These are phyloP conservation scores for Phasianus colchicus DNA, from an alignment of 2,113 vertebrate genomes.

Conservation along the genomic window DNA sequence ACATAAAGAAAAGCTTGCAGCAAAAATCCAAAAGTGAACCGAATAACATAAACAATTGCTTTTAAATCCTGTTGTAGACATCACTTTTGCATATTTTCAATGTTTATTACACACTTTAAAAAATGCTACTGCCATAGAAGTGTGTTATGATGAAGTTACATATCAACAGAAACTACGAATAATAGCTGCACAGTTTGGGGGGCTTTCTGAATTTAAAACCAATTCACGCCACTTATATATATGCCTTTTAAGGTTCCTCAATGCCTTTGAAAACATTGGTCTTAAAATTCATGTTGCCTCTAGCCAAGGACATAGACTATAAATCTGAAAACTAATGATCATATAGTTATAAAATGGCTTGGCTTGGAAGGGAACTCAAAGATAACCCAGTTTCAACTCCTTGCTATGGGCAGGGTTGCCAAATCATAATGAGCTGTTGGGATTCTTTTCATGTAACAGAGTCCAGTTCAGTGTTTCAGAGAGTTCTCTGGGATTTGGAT, in stretches of 20 bases:
- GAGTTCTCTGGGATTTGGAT: background rate
- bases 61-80: slow-evolving; percentile 41
- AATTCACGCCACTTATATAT: background rate
- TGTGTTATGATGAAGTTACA: slow-evolving; percentile 19
- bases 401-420: no score
- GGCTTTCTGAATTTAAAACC: background rate
- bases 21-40: background rate
- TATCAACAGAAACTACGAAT: slow-evolving; percentile 44
- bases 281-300: slow-evolving; percentile 3
- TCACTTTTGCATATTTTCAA: slow-evolving; percentile 55
- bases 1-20: slow-evolving; percentile 11
- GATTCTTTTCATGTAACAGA: slow-evolving; percentile 6
- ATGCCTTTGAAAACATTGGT: slow-evolving; percentile 9
- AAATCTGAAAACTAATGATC: slow-evolving; percentile 12
- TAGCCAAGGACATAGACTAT: background rate
- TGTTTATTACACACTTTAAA: slow-evolving; percentile 43
- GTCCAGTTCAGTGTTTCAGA: background rate
- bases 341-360: no score
- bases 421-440: background rate
- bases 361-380: no score
- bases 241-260: background rate
- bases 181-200: slow-evolving; percentile 1
- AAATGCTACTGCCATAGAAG: slow-evolving; percentile 32
- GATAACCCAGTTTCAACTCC: no score
- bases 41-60: slow-evolving; percentile 37